phyloP scores from a whole-genome alignment of 2,888 invertebrate genomes.

The Orthosia gothica region DNA sequence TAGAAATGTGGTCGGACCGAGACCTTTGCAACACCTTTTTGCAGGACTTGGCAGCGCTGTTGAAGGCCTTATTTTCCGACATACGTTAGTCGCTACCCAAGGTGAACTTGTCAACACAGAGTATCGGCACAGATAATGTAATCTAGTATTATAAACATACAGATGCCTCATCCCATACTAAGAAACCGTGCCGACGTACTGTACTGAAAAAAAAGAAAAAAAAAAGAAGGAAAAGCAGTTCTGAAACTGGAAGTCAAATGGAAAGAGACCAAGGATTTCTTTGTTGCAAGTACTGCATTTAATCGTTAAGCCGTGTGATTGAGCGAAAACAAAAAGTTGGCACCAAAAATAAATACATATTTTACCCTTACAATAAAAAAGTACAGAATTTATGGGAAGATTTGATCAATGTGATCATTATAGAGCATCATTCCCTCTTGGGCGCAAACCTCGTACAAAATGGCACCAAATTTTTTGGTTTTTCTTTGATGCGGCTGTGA shows the following conservation, averaged over 20 bases:
- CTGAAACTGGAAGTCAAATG: constrained; percentile 6
- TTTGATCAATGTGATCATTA: constrained; percentile 19
- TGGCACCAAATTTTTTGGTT: constrained; percentile 14
- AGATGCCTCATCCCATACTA: too few relatives aligned
- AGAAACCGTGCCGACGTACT: too few relatives aligned
- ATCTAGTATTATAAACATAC: too few relatives aligned
- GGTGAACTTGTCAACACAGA: too few relatives aligned
- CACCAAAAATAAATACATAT: constrained; percentile 13
- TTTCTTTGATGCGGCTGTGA: constrained; percentile 14
- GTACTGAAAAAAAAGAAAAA: too few relatives aligned
- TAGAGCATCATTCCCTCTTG: constrained; percentile 17
- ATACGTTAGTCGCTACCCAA: too few relatives aligned
- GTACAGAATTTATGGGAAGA: constrained; percentile 12
- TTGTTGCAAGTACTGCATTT: constrained; percentile 11
- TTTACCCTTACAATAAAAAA: constrained; percentile 6
- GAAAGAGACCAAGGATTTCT: constrained; percentile 12
- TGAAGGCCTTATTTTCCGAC: too few relatives aligned
- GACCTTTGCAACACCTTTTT: too few relatives aligned
- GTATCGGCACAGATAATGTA: too few relatives aligned
- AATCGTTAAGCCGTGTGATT: constrained; percentile 7
- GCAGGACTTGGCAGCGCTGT: too few relatives aligned
- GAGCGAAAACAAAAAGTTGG: constrained; percentile 28
- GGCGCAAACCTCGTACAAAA: constrained; percentile 2
- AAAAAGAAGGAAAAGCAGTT: too few relatives aligned
- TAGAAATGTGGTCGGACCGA: too few relatives aligned